Percentiles rank a stretch among this genome's conserved stretches.
Evolutionary conservation across 2,888 invertebrate species (phyloP).

Genomic region (Calephelis perditalis): DNA sequence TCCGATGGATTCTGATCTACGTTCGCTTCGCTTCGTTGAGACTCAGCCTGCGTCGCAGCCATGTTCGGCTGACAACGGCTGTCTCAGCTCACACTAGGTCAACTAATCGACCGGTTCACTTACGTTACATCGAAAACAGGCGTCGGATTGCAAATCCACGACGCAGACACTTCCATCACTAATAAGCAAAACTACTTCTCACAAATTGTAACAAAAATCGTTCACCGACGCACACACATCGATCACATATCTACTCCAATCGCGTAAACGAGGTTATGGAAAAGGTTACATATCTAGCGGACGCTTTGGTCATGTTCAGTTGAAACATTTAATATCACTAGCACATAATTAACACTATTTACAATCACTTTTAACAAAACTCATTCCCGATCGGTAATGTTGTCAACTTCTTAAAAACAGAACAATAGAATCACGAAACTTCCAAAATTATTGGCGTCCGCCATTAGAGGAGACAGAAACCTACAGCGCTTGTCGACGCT

Average conservation of each 20-base stretch:
- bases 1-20: constrained; percentile 82
- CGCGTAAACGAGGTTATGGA: constrained; percentile 88
- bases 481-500: constrained; percentile 73
- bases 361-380: constrained; percentile 56
- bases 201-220: constrained; percentile 74
- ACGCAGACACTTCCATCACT: constrained; percentile 78
- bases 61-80: constrained; percentile 82
- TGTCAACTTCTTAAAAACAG: constrained; percentile 60
- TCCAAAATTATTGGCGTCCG: constrained; percentile 77
- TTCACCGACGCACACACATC: constrained; percentile 85
- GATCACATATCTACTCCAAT: constrained; percentile 86
- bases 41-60: constrained; percentile 92
- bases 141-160: constrained; percentile 75
- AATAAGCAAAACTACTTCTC: constrained; percentile 60
- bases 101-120: constrained; percentile 76
- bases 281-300: constrained; percentile 82
- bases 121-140: constrained; percentile 78
- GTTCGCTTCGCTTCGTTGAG: constrained; percentile 87
- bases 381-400: constrained; percentile 56
- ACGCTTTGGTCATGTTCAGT: constrained; percentile 76
- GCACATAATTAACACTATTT: constrained; percentile 60
- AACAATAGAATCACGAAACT: constrained; percentile 77
- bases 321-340: constrained; percentile 72
- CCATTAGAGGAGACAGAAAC: constrained; percentile 75
- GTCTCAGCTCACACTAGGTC: constrained; percentile 80